Conservation (phyloP, 2,888 invertebrate species). For the Oscheius sp. region DNA sequence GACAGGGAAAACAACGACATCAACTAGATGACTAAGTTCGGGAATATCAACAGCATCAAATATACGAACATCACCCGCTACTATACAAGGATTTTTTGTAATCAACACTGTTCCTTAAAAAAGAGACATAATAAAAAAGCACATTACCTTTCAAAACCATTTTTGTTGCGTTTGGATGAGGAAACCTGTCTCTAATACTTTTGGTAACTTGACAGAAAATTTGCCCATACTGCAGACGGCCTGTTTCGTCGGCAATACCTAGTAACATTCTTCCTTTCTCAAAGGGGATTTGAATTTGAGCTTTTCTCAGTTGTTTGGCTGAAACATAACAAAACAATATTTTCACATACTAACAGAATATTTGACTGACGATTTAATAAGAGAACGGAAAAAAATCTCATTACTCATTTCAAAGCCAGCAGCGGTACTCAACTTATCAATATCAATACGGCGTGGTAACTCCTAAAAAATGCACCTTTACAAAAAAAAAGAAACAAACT, state of each 20-base stretch:
- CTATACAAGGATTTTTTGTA: conserved; percentile 72
- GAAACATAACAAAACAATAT: conserved; percentile 9
- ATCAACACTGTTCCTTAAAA: conserved; percentile 69
- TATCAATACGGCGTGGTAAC: conserved; percentile 43
- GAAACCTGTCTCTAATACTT: conserved; percentile 39
- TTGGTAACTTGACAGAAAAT: conserved; percentile 40
- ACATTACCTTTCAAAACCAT: conserved; percentile 35
- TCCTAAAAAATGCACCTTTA: conserved; percentile 31
- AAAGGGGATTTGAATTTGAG: conserved; percentile 50
- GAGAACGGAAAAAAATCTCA: conserved; percentile 66
- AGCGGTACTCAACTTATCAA: conserved; percentile 34
- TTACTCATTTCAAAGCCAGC: conserved; percentile 45
- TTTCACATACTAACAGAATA: conserved; percentile 40
- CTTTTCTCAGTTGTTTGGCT: conserved; percentile 41
- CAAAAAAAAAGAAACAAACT: conserved; percentile 12
- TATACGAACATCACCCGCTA: conserved; percentile 71
- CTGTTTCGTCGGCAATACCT: conserved; percentile 66
- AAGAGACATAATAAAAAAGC: background rate
- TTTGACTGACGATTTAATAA: conserved; percentile 55
- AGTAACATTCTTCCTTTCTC: conserved; percentile 60
- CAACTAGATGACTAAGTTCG: conserved; percentile 61
- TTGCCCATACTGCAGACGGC: conserved; percentile 46
- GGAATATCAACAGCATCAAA: conserved; percentile 63
- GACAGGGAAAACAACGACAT: conserved; percentile 71
- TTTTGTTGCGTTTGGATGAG: conserved; percentile 38